Evolutionary conservation across 2,888 invertebrate species (phyloP).

Genomic region (Copidosoma aretas): DNA sequence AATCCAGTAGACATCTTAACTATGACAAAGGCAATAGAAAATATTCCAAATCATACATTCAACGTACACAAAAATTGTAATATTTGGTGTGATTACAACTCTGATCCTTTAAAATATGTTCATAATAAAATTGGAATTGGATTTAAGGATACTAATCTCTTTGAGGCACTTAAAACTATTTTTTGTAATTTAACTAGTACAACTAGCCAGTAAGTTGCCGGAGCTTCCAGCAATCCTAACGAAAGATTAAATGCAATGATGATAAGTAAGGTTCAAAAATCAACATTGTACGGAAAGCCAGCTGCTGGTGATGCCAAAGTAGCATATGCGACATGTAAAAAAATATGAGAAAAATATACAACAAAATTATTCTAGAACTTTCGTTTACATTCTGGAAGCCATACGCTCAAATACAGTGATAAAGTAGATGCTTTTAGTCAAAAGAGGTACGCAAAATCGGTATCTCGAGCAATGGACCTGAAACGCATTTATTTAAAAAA

Average conservation of each 20-base stretch:
- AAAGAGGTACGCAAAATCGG: conserved; percentile 3
- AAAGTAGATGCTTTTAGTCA: neutral
- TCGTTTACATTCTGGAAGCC: conserved; percentile 13
- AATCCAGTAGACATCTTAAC: conserved; percentile 29
- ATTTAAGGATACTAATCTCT: conserved; percentile 35
- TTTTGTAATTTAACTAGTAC: conserved; percentile 39
- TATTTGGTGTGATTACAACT: conserved; percentile 38
- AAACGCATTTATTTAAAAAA: neutral
- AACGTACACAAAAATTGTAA: conserved; percentile 41
- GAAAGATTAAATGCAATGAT: conserved; percentile 35
- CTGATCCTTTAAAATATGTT: conserved; percentile 35
- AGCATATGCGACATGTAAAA: conserved; percentile 27
- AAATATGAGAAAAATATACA: conserved; percentile 16
- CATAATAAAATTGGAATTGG: conserved; percentile 39
- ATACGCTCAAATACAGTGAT: conserved; percentile 5
- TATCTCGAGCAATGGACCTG: too few species aligned
- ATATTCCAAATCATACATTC: conserved; percentile 39
- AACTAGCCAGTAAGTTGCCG: conserved; percentile 27
- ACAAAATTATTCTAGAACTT: neutral
- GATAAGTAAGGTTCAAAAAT: conserved; percentile 29
- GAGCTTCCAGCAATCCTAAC: conserved; percentile 40
- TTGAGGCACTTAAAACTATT: conserved; percentile 33
- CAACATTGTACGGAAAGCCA: conserved; percentile 22
- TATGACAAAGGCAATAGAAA: conserved; percentile 38
- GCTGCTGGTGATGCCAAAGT: conserved; percentile 24